Conservation (phyloP, 2,113 vertebrate species). For the Heterocephalus glaber region DNA sequence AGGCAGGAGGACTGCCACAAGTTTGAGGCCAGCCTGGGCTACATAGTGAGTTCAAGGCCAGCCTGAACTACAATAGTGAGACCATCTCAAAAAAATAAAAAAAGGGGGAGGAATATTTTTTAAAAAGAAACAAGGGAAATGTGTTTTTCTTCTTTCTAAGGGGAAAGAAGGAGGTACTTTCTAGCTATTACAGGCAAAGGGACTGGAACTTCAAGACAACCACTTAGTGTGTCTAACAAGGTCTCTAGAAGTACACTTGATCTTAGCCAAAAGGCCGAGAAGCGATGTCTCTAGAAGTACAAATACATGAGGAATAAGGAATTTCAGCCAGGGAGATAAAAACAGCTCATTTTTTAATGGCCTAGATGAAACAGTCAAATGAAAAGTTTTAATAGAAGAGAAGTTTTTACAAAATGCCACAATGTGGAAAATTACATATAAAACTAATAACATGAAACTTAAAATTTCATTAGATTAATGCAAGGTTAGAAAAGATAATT, state of each 20-base stretch:
- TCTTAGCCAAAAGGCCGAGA: too few relatives aligned
- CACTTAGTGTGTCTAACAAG: not conserved
- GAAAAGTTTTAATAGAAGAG: conserved; percentile 1
- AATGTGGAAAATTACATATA: conserved; percentile 1
- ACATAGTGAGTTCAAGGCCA: too few relatives aligned
- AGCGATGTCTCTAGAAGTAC: too few relatives aligned
- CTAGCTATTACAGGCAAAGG: not conserved
- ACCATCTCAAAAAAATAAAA: not conserved
- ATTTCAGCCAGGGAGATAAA: not conserved
- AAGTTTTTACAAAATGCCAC: conserved; percentile 24
- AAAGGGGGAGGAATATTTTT: not conserved
- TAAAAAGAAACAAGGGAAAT: not conserved
- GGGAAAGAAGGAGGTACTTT: not conserved
- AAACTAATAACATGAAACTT: conserved; percentile 40
- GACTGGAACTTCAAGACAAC: conserved; percentile 27
- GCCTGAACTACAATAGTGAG: not conserved
- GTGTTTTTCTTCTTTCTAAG: not conserved
- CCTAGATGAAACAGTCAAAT: not conserved
- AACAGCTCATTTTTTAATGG: not conserved
- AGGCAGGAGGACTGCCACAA: not conserved
- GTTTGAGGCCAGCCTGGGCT: not conserved
- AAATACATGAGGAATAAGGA: not conserved
- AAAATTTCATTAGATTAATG: conserved; percentile 34
- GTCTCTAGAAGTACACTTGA: too few relatives aligned
- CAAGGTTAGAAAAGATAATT: conserved; percentile 53